phyloP scores from a whole-genome alignment of 2,797 vertebrate species.

The Falco concolor region DNA sequence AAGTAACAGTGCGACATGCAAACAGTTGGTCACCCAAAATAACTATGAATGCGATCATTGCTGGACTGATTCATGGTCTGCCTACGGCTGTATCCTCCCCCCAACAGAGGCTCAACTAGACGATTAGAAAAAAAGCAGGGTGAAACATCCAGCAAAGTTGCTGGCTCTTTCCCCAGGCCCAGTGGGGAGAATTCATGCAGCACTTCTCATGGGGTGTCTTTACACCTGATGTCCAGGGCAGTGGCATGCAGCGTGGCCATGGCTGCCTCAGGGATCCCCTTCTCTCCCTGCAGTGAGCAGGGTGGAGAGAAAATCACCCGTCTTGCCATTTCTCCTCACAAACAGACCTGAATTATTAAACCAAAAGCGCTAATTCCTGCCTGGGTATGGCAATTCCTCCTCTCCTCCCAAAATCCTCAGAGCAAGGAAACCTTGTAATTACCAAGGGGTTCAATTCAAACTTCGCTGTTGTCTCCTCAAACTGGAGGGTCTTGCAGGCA shows the following conservation, averaged over 20 bases:
- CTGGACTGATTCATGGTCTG: neutral
- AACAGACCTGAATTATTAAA: neutral
- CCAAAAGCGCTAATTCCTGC: neutral
- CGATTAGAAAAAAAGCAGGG: neutral
- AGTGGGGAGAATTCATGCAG: neutral
- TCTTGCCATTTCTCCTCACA: neutral
- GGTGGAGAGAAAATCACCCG: neutral
- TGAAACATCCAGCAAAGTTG: neutral
- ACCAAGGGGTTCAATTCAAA: neutral
- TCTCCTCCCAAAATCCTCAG: neutral
- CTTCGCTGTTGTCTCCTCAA: neutral
- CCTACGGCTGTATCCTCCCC: neutral
- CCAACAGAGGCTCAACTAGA: neutral
- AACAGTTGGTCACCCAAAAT: neutral
- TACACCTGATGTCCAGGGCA: rapidly evolving
- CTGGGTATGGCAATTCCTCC: neutral
- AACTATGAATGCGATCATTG: rapidly evolving
- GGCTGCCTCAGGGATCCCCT: neutral
- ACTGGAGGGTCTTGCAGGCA: neutral
- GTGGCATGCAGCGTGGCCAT: rapidly evolving
- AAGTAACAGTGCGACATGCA: neutral
- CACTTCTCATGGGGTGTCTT: neutral
- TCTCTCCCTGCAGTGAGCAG: neutral
- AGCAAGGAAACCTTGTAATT: neutral
- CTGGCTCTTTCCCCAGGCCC: neutral